Percentiles rank a stretch among this genome's conserved stretches.
phyloP scores from a whole-genome alignment of 2,888 invertebrate species.

The Thera obeliscata region DNA sequence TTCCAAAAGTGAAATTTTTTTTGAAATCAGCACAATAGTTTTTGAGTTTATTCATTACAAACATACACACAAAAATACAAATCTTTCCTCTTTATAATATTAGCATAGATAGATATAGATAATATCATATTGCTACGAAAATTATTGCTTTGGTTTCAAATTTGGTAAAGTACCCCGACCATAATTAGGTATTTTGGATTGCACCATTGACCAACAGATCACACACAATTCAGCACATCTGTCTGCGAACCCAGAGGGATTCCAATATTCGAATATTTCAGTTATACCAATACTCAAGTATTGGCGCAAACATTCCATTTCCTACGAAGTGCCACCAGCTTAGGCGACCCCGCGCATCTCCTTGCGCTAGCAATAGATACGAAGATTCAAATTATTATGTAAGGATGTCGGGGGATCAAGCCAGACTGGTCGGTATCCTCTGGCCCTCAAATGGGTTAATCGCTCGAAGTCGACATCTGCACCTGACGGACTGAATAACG shows the following conservation, averaged over 20 bases:
- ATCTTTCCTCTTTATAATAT: too few species aligned
- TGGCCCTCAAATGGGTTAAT: slow-evolving; percentile 79
- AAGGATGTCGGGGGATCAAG: slow-evolving; percentile 52
- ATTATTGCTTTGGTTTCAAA: slow-evolving; percentile 2
- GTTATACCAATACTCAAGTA: slow-evolving; percentile 72
- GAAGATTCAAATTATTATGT: slow-evolving; percentile 37
- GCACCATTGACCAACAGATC: slow-evolving; percentile 25
- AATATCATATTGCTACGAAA: not conserved
- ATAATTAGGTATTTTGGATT: slow-evolving; percentile 16
- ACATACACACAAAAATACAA: too few species aligned
- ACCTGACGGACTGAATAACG: slow-evolving; percentile 80
- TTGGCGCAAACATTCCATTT: slow-evolving; percentile 72
- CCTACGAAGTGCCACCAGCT: slow-evolving; percentile 52
- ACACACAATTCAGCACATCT: slow-evolving; percentile 38
- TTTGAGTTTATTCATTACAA: too few species aligned
- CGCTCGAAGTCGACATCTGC: slow-evolving; percentile 77
- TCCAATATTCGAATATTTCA: slow-evolving; percentile 62
- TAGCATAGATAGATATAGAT: too few species aligned
- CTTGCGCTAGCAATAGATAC: slow-evolving; percentile 20
- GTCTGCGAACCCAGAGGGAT: slow-evolving; percentile 47
- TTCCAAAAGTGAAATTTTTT: too few species aligned
- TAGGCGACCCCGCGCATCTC: slow-evolving; percentile 46
- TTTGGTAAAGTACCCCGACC: not conserved
- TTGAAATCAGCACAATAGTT: too few species aligned
- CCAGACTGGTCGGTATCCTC: slow-evolving; percentile 50